Evolutionary conservation across 2,113 vertebrate species (phyloP).

Genomic region (Xiphophorus maculatus): DNA sequence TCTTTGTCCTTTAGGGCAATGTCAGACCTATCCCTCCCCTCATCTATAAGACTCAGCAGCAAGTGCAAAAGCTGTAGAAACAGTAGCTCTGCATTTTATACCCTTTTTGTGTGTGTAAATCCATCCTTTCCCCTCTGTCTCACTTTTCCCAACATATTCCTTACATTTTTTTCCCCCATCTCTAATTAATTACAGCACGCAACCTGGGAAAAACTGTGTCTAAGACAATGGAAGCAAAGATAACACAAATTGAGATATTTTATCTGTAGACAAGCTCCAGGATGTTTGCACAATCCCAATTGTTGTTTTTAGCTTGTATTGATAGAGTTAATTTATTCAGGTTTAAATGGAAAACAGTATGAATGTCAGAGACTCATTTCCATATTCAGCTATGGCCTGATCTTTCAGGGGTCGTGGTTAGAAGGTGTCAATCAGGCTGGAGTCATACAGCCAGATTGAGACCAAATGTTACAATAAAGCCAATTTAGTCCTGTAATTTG

Average conservation of each 20-base stretch:
- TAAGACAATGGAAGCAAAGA: background rate
- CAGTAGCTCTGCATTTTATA: constrained; percentile 14
- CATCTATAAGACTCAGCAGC: constrained; percentile 34
- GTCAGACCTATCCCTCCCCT: constrained; percentile 39
- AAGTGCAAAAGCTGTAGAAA: constrained; percentile 40
- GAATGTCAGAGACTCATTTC: constrained; percentile 41
- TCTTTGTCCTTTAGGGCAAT: constrained; percentile 49
- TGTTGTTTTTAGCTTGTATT: constrained; percentile 37
- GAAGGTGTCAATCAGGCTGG: constrained; percentile 32
- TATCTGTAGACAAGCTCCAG: background rate
- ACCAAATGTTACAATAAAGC: constrained; percentile 26
- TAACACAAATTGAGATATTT: constrained; percentile 4
- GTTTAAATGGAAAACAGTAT: constrained; percentile 33
- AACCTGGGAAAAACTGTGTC: background rate
- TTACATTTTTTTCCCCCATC: background rate
- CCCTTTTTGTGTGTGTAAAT: background rate
- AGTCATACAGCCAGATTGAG: constrained; percentile 6
- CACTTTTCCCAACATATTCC: background rate
- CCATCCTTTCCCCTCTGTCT: background rate
- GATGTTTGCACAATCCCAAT: constrained; percentile 1
- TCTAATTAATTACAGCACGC: too few relatives aligned
- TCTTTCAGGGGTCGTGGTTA: constrained; percentile 21
- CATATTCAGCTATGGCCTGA: constrained; percentile 25
- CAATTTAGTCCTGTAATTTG: constrained; percentile 37
- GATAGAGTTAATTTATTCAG: constrained; percentile 38